Percentiles rank a stretch among this genome's conserved stretches.
Conservation (phyloP, 1,140 invertebrate genomes). For the Cyclargus thomasi region DNA sequence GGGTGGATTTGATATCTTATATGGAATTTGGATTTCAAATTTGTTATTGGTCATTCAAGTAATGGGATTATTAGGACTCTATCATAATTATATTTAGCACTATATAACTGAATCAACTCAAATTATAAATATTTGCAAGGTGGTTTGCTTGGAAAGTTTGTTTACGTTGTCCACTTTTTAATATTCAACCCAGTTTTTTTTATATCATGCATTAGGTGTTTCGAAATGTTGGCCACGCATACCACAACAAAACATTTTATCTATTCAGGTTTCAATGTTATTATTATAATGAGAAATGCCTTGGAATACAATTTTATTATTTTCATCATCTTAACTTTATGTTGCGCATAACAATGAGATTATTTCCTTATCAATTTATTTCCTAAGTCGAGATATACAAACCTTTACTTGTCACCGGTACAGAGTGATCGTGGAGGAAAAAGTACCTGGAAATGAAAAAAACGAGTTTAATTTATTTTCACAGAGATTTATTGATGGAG, state of each 20-base stretch:
- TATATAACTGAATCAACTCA: too few species aligned
- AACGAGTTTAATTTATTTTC: too few species aligned
- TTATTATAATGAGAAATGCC: neutral
- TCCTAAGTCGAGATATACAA: neutral
- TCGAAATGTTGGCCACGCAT: neutral
- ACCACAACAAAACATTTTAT: neutral
- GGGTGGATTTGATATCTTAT: too few species aligned
- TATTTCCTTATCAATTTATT: neutral
- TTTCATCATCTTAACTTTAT: neutral
- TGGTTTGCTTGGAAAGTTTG: neutral
- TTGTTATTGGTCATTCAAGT: too few species aligned
- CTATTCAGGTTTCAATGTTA: neutral
- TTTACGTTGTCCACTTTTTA: neutral
- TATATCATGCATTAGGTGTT: neutral
- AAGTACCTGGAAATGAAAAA: too few species aligned
- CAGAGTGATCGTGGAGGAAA: too few species aligned
- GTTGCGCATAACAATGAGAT: neutral
- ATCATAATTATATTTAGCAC: too few species aligned
- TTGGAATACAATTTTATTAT: slow-evolving; percentile 9
- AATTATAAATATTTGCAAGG: neutral
- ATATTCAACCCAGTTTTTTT: neutral
- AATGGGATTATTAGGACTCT: too few species aligned
- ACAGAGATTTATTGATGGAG: too few species aligned
- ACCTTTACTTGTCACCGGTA: too few species aligned
- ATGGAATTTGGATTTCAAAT: too few species aligned